phyloP scores from a whole-genome alignment of 2,113 vertebrate species.

The Lamprotornis superbus region DNA sequence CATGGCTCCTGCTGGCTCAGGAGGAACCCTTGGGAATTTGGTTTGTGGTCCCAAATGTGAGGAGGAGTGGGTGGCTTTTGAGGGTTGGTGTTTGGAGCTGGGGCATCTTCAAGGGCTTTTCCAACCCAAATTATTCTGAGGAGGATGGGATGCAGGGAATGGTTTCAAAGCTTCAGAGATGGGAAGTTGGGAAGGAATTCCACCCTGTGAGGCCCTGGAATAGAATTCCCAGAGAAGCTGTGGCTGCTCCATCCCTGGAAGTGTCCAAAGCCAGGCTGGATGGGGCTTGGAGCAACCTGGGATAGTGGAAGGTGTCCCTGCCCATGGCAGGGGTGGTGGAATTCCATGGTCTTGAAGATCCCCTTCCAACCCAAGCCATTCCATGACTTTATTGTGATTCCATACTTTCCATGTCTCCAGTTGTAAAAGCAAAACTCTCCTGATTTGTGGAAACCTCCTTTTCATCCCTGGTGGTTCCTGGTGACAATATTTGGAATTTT shows the following conservation, averaged over 20 bases:
- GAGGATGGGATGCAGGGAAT: background rate
- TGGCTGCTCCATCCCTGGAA: background rate
- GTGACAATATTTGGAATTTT: background rate
- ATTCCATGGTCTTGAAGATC: background rate
- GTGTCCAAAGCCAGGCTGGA: fast-evolving
- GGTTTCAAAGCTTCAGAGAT: background rate
- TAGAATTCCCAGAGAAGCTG: background rate
- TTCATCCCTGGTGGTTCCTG: background rate
- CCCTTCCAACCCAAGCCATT: background rate
- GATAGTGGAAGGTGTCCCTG: background rate
- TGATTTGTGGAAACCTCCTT: background rate
- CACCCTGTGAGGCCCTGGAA: background rate
- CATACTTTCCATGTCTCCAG: background rate
- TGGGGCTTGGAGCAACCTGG: background rate
- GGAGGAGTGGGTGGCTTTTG: background rate
- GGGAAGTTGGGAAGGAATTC: background rate
- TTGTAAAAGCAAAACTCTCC: background rate
- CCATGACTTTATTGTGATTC: background rate
- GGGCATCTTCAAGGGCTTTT: background rate
- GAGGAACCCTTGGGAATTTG: background rate
- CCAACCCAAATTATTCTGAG: background rate
- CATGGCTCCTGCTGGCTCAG: fast-evolving
- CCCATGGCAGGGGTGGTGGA: background rate
- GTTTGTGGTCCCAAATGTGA: background rate
- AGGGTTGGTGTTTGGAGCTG: background rate